Conservation (phyloP, 2,113 vertebrate species). For the Struthio camelus region DNA sequence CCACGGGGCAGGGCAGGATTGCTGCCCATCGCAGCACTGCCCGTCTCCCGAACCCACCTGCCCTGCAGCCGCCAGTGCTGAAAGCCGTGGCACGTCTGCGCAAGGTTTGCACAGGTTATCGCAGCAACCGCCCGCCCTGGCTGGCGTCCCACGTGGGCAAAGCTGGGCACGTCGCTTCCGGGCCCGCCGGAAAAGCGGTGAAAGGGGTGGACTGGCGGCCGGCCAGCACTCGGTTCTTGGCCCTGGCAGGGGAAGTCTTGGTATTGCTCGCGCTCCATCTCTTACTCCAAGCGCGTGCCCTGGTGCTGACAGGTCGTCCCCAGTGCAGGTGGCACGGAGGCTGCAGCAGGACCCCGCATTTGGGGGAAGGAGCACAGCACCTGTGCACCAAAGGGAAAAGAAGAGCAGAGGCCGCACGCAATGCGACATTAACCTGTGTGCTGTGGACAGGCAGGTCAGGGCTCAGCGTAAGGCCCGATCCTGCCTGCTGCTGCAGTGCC, state of each 20-base stretch:
- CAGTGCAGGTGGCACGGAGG: not conserved
- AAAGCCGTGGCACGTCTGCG: too few species aligned
- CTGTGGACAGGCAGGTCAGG: too few species aligned
- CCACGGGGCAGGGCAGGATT: too few species aligned
- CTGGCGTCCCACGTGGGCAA: too few species aligned
- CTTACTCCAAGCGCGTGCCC: not conserved
- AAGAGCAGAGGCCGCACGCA: fast-evolving
- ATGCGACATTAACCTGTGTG: not conserved
- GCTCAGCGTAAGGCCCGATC: fast-evolving
- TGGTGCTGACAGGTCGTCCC: not conserved
- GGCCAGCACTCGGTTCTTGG: not conserved
- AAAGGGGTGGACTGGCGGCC: not conserved
- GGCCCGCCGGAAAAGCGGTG: too few species aligned
- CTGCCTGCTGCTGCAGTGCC: not conserved
- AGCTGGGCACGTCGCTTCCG: too few species aligned
- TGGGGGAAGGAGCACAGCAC: not conserved
- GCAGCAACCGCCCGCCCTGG: too few species aligned
- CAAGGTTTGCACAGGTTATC: too few species aligned
- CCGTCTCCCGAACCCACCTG: too few species aligned
- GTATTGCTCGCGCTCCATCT: not conserved
- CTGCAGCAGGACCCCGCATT: not conserved
- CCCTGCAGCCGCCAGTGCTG: too few species aligned
- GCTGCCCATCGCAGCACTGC: too few species aligned
- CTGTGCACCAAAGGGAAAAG: not conserved
- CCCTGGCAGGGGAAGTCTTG: not conserved